Conservation (phyloP, 2,888 invertebrate genomes). For the Pandemis heparana region DNA sequence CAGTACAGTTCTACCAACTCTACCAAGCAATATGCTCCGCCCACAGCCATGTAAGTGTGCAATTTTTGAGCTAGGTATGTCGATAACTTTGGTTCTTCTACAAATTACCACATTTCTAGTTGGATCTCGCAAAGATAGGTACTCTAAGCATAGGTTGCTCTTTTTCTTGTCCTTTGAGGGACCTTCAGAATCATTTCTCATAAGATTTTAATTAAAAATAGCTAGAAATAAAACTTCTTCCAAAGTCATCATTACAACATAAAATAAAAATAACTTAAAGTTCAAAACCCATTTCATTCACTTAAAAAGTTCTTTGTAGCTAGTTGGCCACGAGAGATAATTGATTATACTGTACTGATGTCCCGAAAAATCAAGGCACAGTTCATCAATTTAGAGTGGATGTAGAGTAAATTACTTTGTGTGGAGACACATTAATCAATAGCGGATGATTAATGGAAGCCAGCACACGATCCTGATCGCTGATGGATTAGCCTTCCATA, state of each 20-base stretch:
- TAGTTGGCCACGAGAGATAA: conserved; percentile 30
- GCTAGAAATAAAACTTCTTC: neutral
- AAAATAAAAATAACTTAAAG: no score
- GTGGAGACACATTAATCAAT: conserved; percentile 83
- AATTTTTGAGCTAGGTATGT: no score
- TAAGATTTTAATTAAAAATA: neutral
- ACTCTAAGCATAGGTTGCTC: no score
- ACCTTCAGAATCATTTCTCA: neutral
- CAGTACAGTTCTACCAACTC: no score
- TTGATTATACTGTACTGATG: conserved; percentile 35
- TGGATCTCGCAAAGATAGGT: no score
- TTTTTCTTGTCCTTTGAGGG: no score
- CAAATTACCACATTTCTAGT: no score
- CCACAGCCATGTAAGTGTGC: no score
- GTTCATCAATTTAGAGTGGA: conserved; percentile 67
- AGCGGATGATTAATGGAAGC: conserved; percentile 81
- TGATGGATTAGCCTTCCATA: conserved; percentile 84
- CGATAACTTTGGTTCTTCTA: no score
- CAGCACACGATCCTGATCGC: conserved; percentile 74
- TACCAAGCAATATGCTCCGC: no score
- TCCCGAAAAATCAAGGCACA: conserved; percentile 64
- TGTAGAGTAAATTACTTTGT: conserved; percentile 75
- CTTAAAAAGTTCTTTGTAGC: neutral
- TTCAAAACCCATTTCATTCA: no score
- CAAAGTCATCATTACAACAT: neutral